Evolutionary conservation across 2,113 vertebrate genomes (phyloP).

Genomic region (Pituophis catenifer): DNA sequence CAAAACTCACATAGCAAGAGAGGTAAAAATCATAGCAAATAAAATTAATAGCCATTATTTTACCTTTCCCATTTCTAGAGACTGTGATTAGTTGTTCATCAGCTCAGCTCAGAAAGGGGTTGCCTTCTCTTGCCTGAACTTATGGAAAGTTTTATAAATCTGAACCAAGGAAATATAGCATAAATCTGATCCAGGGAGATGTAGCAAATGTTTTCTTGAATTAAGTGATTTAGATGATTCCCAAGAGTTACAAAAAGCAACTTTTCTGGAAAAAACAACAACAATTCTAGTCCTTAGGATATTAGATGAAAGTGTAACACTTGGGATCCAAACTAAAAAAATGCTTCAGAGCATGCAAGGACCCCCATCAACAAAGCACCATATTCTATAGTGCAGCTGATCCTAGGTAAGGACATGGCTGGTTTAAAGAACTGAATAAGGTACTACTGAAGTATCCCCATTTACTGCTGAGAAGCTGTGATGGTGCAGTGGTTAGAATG

Average conservation of each 20-base stretch:
- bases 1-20: conserved; percentile 30
- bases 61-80: conserved; percentile 24
- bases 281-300: neutral
- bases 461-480: neutral
- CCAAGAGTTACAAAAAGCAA: neutral
- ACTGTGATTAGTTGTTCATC: conserved; percentile 40
- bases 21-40: conserved; percentile 42
- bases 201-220: neutral
- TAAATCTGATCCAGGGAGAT: neutral
- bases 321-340: neutral
- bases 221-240: neutral
- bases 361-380: neutral
- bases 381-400: neutral
- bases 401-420: neutral
- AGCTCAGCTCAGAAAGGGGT: conserved; percentile 27
- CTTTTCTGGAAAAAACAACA: neutral
- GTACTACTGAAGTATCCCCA: neutral
- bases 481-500: neutral
- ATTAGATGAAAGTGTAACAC: neutral
- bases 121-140: conserved; percentile 5
- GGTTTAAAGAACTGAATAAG: neutral
- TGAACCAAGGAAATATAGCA: conserved; percentile 3
- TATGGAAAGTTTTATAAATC: conserved; percentile 25
- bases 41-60: conserved; percentile 47
- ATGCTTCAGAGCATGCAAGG: neutral